phyloP scores from a whole-genome alignment of 2,888 invertebrate species.

The Heteromurus nitidus region DNA sequence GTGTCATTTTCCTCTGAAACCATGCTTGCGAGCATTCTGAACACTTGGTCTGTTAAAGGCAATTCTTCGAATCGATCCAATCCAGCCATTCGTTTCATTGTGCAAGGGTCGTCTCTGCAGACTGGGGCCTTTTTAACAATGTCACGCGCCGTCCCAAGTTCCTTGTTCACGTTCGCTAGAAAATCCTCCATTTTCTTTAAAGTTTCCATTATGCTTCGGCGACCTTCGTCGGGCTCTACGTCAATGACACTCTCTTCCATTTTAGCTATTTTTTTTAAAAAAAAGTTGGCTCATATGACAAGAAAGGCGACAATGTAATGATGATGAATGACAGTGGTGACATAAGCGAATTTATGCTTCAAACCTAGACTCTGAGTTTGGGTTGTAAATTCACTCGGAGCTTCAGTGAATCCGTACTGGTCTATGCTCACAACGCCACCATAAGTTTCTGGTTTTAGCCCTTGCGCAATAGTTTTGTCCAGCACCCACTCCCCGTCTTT shows the following conservation, averaged over 20 bases:
- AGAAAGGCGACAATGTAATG: not conserved
- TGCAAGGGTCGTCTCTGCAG: not conserved
- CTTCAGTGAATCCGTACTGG: conserved; percentile 27
- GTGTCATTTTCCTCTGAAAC: not conserved
- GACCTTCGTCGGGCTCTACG: not conserved
- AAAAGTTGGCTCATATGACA: not conserved
- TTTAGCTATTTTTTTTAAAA: not conserved
- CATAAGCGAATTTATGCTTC: not conserved
- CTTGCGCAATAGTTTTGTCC: conserved; percentile 53
- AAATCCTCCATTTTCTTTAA: conserved; percentile 35
- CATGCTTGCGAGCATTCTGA: conserved; percentile 15
- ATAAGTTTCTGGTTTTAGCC: conserved; percentile 33
- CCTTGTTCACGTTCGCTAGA: conserved; percentile 15
- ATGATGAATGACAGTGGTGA: not conserved
- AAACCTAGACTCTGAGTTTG: not conserved
- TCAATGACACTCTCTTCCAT: not conserved
- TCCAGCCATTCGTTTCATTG: not conserved
- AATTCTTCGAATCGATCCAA: conserved; percentile 31
- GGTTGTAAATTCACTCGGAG: not conserved
- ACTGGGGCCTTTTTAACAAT: conserved; percentile 1
- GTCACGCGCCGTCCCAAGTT: conserved; percentile 22
- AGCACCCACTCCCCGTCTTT: conserved; percentile 50
- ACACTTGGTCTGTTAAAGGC: conserved; percentile 26
- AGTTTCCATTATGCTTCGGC: not conserved
- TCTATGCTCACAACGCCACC: conserved; percentile 52